Evolutionary conservation across 2,888 invertebrate genomes (phyloP).

Genomic region (Orthosia incerta): DNA sequence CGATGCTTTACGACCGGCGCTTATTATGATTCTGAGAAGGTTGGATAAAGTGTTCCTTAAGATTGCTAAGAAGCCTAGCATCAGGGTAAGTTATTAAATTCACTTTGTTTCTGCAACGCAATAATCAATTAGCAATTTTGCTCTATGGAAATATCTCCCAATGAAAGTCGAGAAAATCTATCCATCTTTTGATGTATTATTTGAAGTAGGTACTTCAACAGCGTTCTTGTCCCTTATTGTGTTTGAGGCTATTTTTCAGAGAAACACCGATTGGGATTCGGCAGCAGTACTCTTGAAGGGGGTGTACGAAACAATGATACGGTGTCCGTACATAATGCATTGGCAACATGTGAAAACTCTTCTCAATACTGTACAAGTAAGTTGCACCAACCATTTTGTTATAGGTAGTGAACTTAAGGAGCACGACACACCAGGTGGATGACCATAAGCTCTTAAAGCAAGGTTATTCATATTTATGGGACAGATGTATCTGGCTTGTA

Average conservation of each 20-base stretch:
- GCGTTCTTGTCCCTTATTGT: too few species aligned
- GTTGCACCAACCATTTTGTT: background rate
- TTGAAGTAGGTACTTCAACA: too few species aligned
- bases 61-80: constrained; percentile 98
- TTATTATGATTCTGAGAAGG: constrained; percentile 97
- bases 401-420: too few species aligned
- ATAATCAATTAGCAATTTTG: too few species aligned
- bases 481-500: too few species aligned
- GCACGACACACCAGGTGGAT: too few species aligned
- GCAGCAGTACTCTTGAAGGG: constrained; percentile 98
- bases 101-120: too few species aligned
- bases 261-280: constrained; percentile 99
- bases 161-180: too few species aligned
- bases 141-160: too few species aligned
- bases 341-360: constrained; percentile 98
- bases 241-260: constrained; percentile 85
- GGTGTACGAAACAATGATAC: constrained; percentile 97
- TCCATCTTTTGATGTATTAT: too few species aligned
- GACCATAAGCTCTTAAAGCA: too few species aligned
- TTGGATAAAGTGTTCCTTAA: constrained; percentile 99
- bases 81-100: constrained; percentile 91
- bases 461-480: too few species aligned
- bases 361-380: constrained; percentile 96
- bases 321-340: constrained; percentile 98
- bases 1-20: constrained; percentile 97